A percentile compares a stretch with the other conserved stretches of the same genome.
These are phyloP conservation scores for Suricata suricatta DNA, from an alignment of 2,113 vertebrate species.

Conservation along the genomic window DNA sequence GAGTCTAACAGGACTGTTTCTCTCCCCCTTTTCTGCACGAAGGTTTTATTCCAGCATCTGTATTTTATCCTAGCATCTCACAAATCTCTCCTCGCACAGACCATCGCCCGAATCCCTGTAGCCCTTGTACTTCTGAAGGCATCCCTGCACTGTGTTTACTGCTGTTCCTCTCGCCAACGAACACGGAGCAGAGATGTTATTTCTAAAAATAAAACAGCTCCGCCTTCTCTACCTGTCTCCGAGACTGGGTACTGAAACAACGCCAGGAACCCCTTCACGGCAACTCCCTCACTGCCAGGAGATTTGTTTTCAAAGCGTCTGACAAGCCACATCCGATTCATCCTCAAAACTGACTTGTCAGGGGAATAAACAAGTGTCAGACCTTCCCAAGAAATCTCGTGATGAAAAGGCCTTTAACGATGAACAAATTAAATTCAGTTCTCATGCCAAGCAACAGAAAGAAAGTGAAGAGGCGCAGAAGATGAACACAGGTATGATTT, in stretches of 20 bases:
- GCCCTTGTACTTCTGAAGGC: not conserved
- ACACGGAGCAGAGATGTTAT: not conserved
- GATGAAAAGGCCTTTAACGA: conserved; percentile 29
- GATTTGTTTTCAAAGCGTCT: conserved; percentile 16
- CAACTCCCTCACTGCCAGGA: not conserved
- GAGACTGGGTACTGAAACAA: not conserved
- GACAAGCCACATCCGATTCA: not conserved
- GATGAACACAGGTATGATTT: not conserved
- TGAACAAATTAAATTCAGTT: not conserved
- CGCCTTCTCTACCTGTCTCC: not conserved
- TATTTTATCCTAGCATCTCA: conserved; percentile 5
- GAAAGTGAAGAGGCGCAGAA: not conserved
- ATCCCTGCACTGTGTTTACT: not conserved
- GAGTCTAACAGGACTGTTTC: not conserved
- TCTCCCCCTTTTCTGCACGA: not conserved
- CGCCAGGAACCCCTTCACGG: not conserved
- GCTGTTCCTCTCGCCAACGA: not conserved
- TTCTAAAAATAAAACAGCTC: conserved; percentile 20
- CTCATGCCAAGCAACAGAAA: conserved; percentile 4
- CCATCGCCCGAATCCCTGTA: not conserved
- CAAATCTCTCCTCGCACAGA: not conserved
- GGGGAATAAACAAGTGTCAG: conserved; percentile 28
- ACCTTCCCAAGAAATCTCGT: not conserved
- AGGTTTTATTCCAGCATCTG: not conserved
- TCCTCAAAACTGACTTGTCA: not conserved